Base-by-base conservation (phyloP, 2,113 vertebrate genomes). In the Plecturocebus donacophilus region DNA sequence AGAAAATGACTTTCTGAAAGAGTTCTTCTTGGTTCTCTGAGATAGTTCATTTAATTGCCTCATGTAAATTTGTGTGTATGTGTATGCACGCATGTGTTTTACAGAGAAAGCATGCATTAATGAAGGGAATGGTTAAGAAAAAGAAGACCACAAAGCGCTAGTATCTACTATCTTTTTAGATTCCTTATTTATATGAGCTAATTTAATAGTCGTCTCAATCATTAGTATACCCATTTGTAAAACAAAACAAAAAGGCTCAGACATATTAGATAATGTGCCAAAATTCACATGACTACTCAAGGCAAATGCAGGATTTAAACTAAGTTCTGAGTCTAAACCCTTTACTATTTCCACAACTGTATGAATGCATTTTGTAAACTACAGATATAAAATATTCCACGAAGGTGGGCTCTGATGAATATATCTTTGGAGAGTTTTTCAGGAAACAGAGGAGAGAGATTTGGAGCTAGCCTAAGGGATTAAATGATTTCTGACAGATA, bases 401-500 rank as follows among this genome's bases (percentile, higher is more conserved):
- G 9, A 82, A 81, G 19, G 12, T 82, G 35, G 14, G 10, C 30
- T 87, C 21, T 80, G 45, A 14, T 45, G 52, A 73, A 42, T 61
- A 45, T 42, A 68, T 56, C 45, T 84, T 89, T 58, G 45, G 49
- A 91, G n/a, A 87, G 6, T 54, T 71, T 95, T 85, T 68, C 47
- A 97, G 86, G 81, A 93, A 92, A 94, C 30, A 66, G 38, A 96
- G 70, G 90, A 64, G 27, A 71, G 64, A 81, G 3, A 30, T 93
- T 84, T 87, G 35, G 52, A 87, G 17, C 25, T 90, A 23, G 8
- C 20, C 83, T 64, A 40, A 20, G 17, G 12, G 3, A 66, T 56
- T 66, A 83, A 93, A 80, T 93, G 42, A 82, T 73, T 91, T 92
- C 73, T 95, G 61, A 95, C 25, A 92, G 42, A 93, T 64, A 56